A percentile compares a stretch with the other conserved stretches of the same genome.
Conservation (phyloP, 2,888 invertebrate genomes). For the Diachrysia chrysitis region DNA sequence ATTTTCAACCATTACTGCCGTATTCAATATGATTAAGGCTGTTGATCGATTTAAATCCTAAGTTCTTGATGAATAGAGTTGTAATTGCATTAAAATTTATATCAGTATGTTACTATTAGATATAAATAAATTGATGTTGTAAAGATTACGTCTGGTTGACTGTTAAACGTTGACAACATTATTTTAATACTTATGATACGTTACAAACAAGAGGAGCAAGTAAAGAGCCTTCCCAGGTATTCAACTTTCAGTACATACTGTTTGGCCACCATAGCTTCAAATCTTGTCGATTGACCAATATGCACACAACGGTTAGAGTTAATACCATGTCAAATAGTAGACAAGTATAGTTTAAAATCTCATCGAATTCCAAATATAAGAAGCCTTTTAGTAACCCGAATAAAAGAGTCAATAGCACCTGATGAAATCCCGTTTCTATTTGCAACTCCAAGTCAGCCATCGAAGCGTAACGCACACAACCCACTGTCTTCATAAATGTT, state of each 20-base stretch:
- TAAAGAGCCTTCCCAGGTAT: no score
- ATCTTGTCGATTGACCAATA: no score
- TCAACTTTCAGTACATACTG: no score
- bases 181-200: no score
- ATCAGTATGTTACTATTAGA: neutral
- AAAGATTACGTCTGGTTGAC: no score
- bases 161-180: no score
- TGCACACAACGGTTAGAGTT: no score
- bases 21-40: constrained; percentile 1
- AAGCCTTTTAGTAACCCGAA: neutral
- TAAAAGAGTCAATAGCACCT: neutral
- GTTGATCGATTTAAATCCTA: neutral
- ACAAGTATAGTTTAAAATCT: no score
- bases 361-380: neutral
- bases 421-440: neutral
- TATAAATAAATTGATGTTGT: no score
- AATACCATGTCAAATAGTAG: no score
- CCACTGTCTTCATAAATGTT: constrained; percentile 32
- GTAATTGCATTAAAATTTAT: neutral
- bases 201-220: no score
- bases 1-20: constrained; percentile 8
- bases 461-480: constrained; percentile 9
- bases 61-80: neutral
- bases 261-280: no score
- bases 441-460: neutral